A percentile compares a stretch with the other conserved stretches of the same genome.
phyloP scores from a whole-genome alignment of 2,797 vertebrate genomes.

The Rhynchonycteris naso region DNA sequence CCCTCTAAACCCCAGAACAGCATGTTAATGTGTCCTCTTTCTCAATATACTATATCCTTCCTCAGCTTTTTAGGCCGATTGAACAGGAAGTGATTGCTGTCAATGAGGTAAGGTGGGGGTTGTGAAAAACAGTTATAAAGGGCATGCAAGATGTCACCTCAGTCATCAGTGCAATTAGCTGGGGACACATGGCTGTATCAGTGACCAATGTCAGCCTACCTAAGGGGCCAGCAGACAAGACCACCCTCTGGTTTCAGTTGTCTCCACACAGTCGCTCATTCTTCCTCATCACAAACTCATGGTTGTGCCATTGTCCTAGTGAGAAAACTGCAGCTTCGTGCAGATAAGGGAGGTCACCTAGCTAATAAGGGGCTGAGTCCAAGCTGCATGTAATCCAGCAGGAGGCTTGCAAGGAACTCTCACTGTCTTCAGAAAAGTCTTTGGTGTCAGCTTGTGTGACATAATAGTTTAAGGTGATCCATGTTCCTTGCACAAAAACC shows the following conservation, averaged over 20 bases:
- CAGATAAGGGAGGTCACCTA: neutral
- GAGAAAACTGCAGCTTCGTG: neutral
- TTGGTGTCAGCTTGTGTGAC: neutral
- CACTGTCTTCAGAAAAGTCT: neutral
- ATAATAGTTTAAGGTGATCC: neutral
- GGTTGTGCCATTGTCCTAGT: neutral
- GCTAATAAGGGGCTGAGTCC: neutral
- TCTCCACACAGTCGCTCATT: neutral
- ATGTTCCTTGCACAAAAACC: neutral
- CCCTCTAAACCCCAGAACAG: neutral
- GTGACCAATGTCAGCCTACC: neutral
- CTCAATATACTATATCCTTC: neutral
- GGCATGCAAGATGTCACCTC: neutral
- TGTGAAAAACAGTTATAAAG: neutral
- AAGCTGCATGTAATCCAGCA: neutral
- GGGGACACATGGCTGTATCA: neutral
- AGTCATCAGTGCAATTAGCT: neutral
- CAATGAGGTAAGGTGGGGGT: neutral
- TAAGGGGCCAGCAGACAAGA: neutral
- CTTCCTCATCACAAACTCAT: neutral
- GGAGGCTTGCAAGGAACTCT: neutral
- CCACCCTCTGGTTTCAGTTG: neutral
- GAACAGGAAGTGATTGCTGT: neutral
- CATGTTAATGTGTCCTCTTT: neutral
- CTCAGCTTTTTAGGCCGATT: neutral